A percentile compares a stretch with the other conserved stretches of the same genome.
Evolutionary conservation across 2,888 invertebrate genomes (phyloP).

Genomic region (Zygogramma bicolorata): DNA sequence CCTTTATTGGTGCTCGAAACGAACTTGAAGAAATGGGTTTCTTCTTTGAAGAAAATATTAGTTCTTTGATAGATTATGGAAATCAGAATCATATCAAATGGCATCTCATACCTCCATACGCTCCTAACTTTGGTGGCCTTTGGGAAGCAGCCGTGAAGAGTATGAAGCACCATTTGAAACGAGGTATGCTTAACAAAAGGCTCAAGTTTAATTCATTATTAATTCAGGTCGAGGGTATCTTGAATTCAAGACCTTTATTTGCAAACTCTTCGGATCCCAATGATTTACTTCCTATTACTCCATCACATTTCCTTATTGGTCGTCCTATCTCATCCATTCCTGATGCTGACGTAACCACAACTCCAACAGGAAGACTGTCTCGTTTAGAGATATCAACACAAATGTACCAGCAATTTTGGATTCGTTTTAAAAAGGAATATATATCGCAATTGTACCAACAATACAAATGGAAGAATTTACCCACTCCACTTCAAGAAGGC

Average conservation of each 20-base stretch:
- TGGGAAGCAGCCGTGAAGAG: slow-evolving; percentile 44
- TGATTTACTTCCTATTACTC: slow-evolving; percentile 25
- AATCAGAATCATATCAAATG: slow-evolving; percentile 18
- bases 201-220: slow-evolving; percentile 20
- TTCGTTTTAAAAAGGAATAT: slow-evolving; percentile 25
- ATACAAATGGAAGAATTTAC: slow-evolving; percentile 32
- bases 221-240: slow-evolving; percentile 27
- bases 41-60: neutral
- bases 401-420: slow-evolving; percentile 32
- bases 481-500: slow-evolving; percentile 4
- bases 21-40: slow-evolving; percentile 4
- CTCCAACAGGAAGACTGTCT: neutral
- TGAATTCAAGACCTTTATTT: slow-evolving; percentile 28
- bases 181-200: slow-evolving; percentile 24
- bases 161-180: slow-evolving; percentile 39
- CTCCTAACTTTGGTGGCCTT: slow-evolving; percentile 44
- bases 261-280: slow-evolving; percentile 28
- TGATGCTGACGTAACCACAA: slow-evolving; percentile 18
- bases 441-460: slow-evolving; percentile 29
- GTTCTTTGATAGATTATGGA: neutral
- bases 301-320: slow-evolving; percentile 38
- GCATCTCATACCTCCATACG: slow-evolving; percentile 43
- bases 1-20: neutral
- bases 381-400: slow-evolving; percentile 17
- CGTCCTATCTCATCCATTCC: slow-evolving; percentile 20